Evolutionary conservation across 2,113 vertebrate species (phyloP), one percentile per base, ranked within the genome.

Genomic region (Gymnogyps californianus): DNA sequence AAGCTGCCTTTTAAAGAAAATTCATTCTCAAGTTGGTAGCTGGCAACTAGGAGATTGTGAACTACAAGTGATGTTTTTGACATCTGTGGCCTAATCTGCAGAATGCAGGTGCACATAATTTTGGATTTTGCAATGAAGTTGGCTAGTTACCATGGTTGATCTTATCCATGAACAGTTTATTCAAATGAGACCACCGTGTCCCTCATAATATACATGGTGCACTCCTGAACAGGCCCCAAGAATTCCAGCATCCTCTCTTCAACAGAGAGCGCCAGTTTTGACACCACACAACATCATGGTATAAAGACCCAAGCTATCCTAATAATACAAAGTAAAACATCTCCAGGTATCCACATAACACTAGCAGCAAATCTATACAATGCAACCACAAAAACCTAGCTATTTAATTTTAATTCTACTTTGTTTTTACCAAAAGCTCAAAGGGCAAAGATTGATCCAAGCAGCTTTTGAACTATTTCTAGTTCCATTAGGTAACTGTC

Each of bases 101-200:
- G 59, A 92, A 81, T 11, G n/a, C 94, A 97, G 90, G 83, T 89
- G 82, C 75, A 97, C 71, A 31, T 90, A 89, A 89, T 66, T 93
- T 87, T 51, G 62, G 46, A 90, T 86, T 94, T 90, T 92, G 95
- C 79, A 95, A 93, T 70, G 44, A 69, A 81, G 51, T 82, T 90
- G 89, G 90, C 84, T 61, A 42, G 52, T 69, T 83, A 83, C 57
- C 71, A 83, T 21, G 21, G 54, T 24, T 94, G 90, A 94, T 92
- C 67, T 92, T 96, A 92, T 66, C 85, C 59, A 7, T 54, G 34
- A 94, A 90, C 7, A 90, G 85, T 59, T 94, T 94, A 96, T 92
- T 83, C 82, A 92, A 95, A 92, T 46, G 29, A 93, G 90, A 97
- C 92, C 69, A 90, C 78, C 11, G 0, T 81, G 59, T 76, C 55